Percentiles rank a stretch among this genome's conserved stretches.
Conservation (phyloP, 37 sponge, comb jelly and placozoan genomes). For the Halisarca cf. caerulea region DNA sequence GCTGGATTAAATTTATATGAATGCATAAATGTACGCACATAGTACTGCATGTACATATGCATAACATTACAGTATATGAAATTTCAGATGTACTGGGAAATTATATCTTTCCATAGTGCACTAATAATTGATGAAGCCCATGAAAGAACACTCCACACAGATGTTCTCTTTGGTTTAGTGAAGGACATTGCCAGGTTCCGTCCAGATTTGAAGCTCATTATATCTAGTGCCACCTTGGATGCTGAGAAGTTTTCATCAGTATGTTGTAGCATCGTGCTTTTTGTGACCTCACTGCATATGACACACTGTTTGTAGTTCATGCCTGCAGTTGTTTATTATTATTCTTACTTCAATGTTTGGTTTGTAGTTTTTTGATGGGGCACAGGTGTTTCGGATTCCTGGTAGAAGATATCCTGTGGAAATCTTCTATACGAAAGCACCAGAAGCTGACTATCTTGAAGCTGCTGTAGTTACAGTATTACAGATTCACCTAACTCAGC, state of each 20-base stretch:
- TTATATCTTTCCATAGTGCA: slow-evolving; percentile 44
- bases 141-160: slow-evolving; percentile 98
- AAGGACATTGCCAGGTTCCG: slow-evolving; percentile 97
- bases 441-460: slow-evolving; percentile 98
- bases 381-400: slow-evolving; percentile 97
- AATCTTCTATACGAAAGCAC: slow-evolving; percentile 99
- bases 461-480: slow-evolving; percentile 95
- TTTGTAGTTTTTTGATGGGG: slow-evolving; percentile 97
- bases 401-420: slow-evolving; percentile 97
- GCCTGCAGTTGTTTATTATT: neutral
- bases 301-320: neutral
- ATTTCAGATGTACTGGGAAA: no score
- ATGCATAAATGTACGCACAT: no score
- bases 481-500: slow-evolving; percentile 98
- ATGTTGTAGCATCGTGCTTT: neutral
- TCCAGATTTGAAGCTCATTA: slow-evolving; percentile 93
- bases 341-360: neutral
- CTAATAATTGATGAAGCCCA: slow-evolving; percentile 99
- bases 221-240: slow-evolving; percentile 98
- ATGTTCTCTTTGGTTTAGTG: slow-evolving; percentile 97
- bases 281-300: no score
- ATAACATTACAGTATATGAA: no score
- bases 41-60: no score
- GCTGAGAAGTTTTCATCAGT: slow-evolving; percentile 94
- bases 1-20: no score